Evolutionary conservation across 2,113 vertebrate species (phyloP).

Genomic region (Mobula birostris): DNA sequence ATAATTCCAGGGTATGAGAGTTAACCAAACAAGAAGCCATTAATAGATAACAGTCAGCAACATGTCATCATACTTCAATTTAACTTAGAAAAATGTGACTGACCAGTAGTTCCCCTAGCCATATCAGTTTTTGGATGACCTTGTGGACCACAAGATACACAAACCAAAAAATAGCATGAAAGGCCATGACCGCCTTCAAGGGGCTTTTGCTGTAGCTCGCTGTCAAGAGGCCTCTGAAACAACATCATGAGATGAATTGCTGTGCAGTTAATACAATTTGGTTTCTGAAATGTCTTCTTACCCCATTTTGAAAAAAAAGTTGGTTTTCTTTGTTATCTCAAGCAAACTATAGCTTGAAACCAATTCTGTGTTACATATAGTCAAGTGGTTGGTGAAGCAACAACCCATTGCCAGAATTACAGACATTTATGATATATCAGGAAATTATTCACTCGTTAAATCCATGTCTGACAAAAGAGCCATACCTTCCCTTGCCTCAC

Average conservation of each 20-base stretch:
- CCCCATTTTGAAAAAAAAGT: background rate
- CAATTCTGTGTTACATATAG: background rate
- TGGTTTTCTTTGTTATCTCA: background rate
- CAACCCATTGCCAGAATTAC: background rate
- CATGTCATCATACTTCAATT: background rate
- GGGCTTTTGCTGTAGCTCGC: background rate
- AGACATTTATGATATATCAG: too few species aligned
- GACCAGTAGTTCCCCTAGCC: background rate
- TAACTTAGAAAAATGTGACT: background rate
- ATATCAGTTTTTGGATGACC: background rate
- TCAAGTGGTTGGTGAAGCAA: background rate
- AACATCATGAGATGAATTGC: background rate
- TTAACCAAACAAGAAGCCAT: background rate
- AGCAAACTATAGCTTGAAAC: background rate
- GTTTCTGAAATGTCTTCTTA: background rate
- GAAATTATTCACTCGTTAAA: too few species aligned
- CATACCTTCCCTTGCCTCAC: too few species aligned
- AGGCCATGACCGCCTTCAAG: background rate
- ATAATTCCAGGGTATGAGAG: background rate
- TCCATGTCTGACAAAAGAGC: too few species aligned
- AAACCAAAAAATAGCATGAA: background rate
- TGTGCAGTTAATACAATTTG: background rate
- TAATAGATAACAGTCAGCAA: background rate
- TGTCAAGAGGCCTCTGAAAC: background rate
- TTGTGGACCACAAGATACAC: background rate